phyloP scores from a whole-genome alignment of 2,888 invertebrate genomes.

The Drosophila barbarae region DNA sequence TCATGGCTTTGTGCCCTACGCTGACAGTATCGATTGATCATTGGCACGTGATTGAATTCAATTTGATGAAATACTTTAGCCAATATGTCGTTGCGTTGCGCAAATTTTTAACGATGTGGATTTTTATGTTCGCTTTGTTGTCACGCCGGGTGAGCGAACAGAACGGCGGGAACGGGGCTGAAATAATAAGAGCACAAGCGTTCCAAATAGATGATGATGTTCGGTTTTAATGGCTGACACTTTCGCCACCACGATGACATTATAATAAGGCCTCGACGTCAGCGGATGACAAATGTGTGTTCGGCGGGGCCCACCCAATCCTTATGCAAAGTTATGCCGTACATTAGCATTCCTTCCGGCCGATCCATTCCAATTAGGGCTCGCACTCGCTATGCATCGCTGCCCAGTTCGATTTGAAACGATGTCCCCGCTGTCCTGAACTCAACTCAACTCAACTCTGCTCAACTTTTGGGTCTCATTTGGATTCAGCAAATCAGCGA shows the following conservation, averaged over 20 bases:
- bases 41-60: slow-evolving; percentile 75
- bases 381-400: slow-evolving; percentile 33
- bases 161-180: neutral
- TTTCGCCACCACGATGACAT: slow-evolving; percentile 35
- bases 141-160: slow-evolving; percentile 17
- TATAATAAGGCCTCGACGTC: slow-evolving; percentile 35
- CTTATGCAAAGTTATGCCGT: slow-evolving; percentile 25
- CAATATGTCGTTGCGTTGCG: slow-evolving; percentile 62
- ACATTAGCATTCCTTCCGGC: slow-evolving; percentile 41
- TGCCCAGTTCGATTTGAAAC: slow-evolving; percentile 25
- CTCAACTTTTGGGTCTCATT: slow-evolving; percentile 35
- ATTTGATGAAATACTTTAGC: slow-evolving; percentile 70
- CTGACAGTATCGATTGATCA: slow-evolving; percentile 74
- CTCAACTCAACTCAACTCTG: slow-evolving; percentile 1
- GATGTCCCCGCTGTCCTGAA: slow-evolving; percentile 3
- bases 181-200: slow-evolving; percentile 24
- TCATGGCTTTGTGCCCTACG: slow-evolving; percentile 66
- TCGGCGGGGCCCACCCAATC: neutral
- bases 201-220: slow-evolving; percentile 45
- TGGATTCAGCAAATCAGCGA: slow-evolving; percentile 33
- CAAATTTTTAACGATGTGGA: slow-evolving; percentile 51
- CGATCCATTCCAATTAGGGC: slow-evolving; percentile 44
- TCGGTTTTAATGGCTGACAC: slow-evolving; percentile 42
- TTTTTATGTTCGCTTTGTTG: slow-evolving; percentile 31
- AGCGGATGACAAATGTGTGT: slow-evolving; percentile 35